phyloP scores from a whole-genome alignment of 2,888 invertebrate species.

The Ptilodon capucinus region DNA sequence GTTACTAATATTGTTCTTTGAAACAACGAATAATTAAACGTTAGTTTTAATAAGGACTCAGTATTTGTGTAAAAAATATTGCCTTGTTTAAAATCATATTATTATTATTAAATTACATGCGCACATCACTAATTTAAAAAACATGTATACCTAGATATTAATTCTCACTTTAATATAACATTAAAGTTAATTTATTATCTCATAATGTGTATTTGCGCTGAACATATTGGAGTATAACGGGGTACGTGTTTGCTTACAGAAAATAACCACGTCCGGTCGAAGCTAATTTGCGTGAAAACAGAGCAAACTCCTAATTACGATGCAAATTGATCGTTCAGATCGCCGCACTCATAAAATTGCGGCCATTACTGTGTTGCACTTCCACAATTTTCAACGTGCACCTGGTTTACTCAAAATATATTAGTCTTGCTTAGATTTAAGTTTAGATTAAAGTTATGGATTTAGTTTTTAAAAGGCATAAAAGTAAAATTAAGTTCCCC shows the following conservation, averaged over 20 bases:
- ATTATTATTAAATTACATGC: no score
- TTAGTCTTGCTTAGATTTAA: no score
- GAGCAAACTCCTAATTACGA: slow-evolving; percentile 71
- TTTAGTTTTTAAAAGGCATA: no score
- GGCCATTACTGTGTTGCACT: slow-evolving; percentile 46
- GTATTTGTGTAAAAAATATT: no score
- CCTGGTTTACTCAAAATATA: background rate
- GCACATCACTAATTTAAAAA: no score
- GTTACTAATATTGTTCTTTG: no score
- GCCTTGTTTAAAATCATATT: no score
- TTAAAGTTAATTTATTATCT: background rate
- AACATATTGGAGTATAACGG: slow-evolving; percentile 33
- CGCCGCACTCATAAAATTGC: slow-evolving; percentile 64
- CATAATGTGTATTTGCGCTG: slow-evolving; percentile 23
- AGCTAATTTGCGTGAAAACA: slow-evolving; percentile 73
- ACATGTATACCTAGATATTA: no score
- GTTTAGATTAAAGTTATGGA: no score
- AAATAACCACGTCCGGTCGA: slow-evolving; percentile 54
- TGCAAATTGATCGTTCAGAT: slow-evolving; percentile 76
- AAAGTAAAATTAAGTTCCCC: no score
- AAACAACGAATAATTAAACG: no score
- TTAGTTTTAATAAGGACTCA: no score
- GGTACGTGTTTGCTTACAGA: slow-evolving; percentile 44
- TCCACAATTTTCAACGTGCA: slow-evolving; percentile 16
- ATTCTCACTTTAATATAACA: background rate